phyloP scores from a whole-genome alignment of 2,888 invertebrate species.

The Biston stratarius region DNA sequence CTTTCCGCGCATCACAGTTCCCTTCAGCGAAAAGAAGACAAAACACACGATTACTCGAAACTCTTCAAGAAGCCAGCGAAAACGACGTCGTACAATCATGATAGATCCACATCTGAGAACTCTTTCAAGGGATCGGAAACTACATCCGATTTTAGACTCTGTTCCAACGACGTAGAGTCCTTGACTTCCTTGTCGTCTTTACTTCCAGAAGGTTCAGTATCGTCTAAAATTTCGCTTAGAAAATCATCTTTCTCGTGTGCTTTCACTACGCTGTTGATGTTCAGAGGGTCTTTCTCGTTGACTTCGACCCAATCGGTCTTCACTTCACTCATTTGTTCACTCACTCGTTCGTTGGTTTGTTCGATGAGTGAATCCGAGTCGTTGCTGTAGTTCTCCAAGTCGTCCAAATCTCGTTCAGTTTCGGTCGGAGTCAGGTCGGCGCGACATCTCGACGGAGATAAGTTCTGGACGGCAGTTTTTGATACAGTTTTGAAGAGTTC shows the following conservation, averaged over 20 bases:
- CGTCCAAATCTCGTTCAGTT: slow-evolving; percentile 59
- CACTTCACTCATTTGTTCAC: neutral
- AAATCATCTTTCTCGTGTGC: slow-evolving; percentile 38
- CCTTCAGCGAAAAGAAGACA: neutral
- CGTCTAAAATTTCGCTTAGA: slow-evolving; percentile 49
- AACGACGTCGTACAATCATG: slow-evolving; percentile 68
- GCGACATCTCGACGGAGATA: slow-evolving; percentile 67
- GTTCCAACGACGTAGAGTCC: slow-evolving; percentile 29
- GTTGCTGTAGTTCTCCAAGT: slow-evolving; percentile 60
- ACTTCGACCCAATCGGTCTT: no score
- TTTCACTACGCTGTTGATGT: slow-evolving; percentile 5
- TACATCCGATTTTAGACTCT: slow-evolving; percentile 47
- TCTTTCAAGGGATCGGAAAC: slow-evolving; percentile 65
- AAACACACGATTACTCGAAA: slow-evolving; percentile 28
- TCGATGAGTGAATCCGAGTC: slow-evolving; percentile 45
- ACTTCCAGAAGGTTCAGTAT: slow-evolving; percentile 23
- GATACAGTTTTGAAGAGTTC: slow-evolving; percentile 79
- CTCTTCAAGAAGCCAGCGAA: slow-evolving; percentile 59
- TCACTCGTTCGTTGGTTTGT: slow-evolving; percentile 27
- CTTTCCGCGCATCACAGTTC: no score
- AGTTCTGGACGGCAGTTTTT: slow-evolving; percentile 71
- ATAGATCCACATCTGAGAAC: slow-evolving; percentile 71
- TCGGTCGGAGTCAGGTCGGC: slow-evolving; percentile 60
- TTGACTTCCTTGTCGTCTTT: slow-evolving; percentile 15
- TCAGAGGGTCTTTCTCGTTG: slow-evolving; percentile 17